A percentile compares a stretch with the other conserved stretches of the same genome.
These are phyloP conservation scores for Butastur rufipennis DNA, from an alignment of 2,113 vertebrate genomes.

Conservation along the genomic window DNA sequence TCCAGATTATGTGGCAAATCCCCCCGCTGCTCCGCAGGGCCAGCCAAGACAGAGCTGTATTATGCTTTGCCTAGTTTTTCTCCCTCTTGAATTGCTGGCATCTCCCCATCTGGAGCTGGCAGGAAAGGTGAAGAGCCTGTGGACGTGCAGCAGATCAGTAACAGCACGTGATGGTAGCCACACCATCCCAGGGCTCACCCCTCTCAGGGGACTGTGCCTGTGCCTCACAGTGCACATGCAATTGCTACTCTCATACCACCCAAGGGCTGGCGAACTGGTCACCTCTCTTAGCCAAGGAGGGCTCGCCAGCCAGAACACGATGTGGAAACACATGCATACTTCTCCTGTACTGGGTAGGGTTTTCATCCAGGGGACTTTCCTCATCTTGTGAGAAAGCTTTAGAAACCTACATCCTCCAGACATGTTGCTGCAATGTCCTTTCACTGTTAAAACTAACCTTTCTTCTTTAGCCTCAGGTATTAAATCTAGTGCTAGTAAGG, in stretches of 20 bases:
- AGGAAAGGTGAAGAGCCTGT: background rate
- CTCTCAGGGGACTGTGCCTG: background rate
- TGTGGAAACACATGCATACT: background rate
- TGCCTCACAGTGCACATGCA: background rate
- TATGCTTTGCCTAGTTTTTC: background rate
- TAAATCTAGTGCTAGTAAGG: background rate
- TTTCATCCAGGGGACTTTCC: background rate
- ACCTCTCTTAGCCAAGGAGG: background rate
- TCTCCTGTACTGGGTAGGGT: rapidly evolving
- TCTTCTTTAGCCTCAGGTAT: background rate
- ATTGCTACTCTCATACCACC: background rate
- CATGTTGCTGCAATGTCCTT: background rate
- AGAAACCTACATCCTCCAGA: background rate
- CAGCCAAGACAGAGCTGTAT: background rate
- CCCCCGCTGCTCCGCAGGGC: background rate
- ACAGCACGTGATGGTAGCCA: background rate
- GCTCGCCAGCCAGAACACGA: background rate
- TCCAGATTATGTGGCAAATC: background rate
- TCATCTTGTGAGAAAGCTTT: background rate
- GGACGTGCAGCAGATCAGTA: background rate
- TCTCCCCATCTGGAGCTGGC: background rate
- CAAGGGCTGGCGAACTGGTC: background rate
- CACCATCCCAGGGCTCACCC: rapidly evolving
- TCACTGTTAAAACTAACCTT: background rate
- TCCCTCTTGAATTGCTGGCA: background rate